phyloP scores from a whole-genome alignment of 2,113 vertebrate species.

The Pedetes capensis region DNA sequence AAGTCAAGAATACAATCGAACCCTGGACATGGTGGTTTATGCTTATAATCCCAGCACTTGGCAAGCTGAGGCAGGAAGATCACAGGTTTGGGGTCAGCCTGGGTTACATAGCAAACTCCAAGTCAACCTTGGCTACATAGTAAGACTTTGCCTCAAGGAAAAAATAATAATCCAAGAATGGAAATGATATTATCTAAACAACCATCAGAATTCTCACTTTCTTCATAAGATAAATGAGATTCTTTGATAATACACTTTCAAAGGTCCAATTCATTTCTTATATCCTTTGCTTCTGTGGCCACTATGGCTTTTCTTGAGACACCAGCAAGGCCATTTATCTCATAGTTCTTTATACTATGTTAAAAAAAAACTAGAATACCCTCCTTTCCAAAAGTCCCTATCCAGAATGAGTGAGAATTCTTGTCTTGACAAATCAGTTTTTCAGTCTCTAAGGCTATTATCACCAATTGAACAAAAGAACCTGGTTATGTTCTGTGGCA shows the following conservation, averaged over 20 bases:
- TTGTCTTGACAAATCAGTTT: not conserved
- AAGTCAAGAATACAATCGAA: not conserved
- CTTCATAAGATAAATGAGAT: not conserved
- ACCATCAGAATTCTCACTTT: not conserved
- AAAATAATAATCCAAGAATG: not conserved
- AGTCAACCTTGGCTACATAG: not conserved
- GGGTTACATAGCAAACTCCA: not conserved
- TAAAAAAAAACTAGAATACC: not conserved
- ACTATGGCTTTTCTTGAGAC: not conserved
- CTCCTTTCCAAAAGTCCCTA: not conserved
- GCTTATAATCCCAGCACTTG: not conserved
- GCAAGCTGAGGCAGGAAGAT: not conserved
- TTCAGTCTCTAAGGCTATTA: not conserved
- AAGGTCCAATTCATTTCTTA: not conserved
- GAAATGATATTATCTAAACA: not conserved
- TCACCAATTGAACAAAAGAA: not conserved
- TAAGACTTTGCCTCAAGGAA: not conserved
- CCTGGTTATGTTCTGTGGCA: not conserved
- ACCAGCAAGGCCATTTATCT: not conserved
- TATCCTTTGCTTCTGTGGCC: not conserved
- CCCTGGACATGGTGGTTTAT: not conserved
- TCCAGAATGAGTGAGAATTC: not conserved
- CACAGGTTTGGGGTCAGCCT: not conserved
- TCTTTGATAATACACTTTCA: not conserved
- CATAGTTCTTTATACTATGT: not conserved